A percentile compares a stretch with the other conserved stretches of the same genome.
phyloP scores from a whole-genome alignment of 2,113 vertebrate species.

The Vidua macroura region DNA sequence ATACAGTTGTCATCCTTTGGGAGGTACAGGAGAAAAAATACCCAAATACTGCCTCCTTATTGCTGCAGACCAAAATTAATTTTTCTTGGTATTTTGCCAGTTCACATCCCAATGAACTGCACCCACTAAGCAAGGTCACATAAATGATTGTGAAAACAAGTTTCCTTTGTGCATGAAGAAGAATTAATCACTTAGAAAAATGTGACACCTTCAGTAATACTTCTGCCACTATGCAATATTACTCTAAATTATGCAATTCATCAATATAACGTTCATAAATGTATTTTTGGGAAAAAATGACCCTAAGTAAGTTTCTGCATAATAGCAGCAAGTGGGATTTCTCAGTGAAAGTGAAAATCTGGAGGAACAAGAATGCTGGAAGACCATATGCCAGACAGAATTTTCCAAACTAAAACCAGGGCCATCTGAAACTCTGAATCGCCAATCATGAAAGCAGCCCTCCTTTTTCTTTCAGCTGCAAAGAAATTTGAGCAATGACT shows the following conservation, averaged over 20 bases:
- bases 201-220: not conserved
- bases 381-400: not conserved
- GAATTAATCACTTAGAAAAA: slow-evolving; percentile 24
- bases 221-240: not conserved
- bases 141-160: not conserved
- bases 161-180: not conserved
- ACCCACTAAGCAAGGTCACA: slow-evolving; percentile 1
- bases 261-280: not conserved
- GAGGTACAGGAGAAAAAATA: not conserved
- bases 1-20: not conserved
- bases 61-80: not conserved
- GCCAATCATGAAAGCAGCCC: not conserved
- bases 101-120: not conserved
- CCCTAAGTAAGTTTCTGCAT: not conserved
- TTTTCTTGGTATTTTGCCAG: not conserved
- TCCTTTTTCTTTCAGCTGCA: not conserved
- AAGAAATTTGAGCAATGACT: not conserved
- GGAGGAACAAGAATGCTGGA: not conserved
- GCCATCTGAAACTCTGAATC: not conserved
- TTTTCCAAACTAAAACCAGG: not conserved
- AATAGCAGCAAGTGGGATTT: not conserved
- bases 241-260: slow-evolving; percentile 19
- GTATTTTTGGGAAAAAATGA: not conserved
- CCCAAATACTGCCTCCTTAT: not conserved
- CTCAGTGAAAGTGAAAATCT: not conserved